Percentiles rank a stretch among this genome's conserved stretches.
Conservation (phyloP, 2,888 invertebrate genomes). For the Eremobia ochroleuca region DNA sequence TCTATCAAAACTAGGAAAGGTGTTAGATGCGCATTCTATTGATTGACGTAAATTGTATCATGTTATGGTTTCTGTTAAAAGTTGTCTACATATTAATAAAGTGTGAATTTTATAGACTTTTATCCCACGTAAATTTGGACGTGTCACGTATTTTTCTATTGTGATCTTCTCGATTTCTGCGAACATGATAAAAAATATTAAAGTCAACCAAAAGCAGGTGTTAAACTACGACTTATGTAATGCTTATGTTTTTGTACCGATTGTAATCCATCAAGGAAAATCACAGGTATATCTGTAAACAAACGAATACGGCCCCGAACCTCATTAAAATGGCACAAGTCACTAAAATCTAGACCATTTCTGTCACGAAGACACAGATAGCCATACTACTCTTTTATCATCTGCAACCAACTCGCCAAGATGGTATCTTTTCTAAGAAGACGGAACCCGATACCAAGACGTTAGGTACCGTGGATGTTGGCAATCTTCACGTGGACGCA, state of each 20-base stretch:
- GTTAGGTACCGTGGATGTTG: conserved; percentile 50
- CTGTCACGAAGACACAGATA: conserved; percentile 42
- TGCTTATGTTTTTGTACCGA: background rate
- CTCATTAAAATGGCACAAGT: conserved; percentile 41
- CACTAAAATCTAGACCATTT: conserved; percentile 44
- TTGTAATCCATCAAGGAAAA: background rate
- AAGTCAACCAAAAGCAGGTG: background rate
- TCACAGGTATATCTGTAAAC: background rate
- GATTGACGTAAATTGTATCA: conserved; percentile 20
- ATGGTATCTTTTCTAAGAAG: conserved; percentile 64
- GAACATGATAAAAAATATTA: background rate
- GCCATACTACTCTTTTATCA: conserved; percentile 40
- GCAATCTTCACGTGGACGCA: conserved; percentile 59
- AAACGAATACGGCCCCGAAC: conserved; percentile 1
- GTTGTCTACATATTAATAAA: background rate
- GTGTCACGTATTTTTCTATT: background rate
- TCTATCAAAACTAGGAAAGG: conserved; percentile 13
- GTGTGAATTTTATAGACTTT: background rate
- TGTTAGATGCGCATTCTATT: conserved; percentile 5
- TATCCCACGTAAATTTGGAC: background rate
- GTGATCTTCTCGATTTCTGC: background rate
- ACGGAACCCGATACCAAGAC: conserved; percentile 60
- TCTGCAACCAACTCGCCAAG: conserved; percentile 36
- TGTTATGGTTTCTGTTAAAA: conserved; percentile 8
- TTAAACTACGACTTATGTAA: background rate